A percentile compares a stretch with the other conserved stretches of the same genome.
These are phyloP conservation scores for Lissocephala sabroskyi DNA, from an alignment of 2,888 invertebrate genomes.

Conservation along the genomic window DNA sequence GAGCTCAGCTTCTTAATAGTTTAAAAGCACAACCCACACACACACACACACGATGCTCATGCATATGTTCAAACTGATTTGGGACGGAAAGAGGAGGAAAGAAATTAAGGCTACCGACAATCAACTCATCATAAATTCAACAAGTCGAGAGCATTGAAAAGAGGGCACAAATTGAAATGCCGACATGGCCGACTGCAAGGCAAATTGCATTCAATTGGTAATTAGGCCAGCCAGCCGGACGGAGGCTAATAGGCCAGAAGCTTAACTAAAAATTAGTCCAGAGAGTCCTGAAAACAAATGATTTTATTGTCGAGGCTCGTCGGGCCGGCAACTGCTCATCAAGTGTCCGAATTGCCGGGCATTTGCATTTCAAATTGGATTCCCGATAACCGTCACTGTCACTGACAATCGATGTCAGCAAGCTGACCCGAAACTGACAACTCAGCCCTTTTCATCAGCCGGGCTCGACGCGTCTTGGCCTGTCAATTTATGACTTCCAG, in stretches of 20 bases:
- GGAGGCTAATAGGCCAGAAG: too few relatives aligned
- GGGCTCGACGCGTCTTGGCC: neutral
- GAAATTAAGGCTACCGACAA: slow-evolving; percentile 42
- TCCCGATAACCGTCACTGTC: too few relatives aligned
- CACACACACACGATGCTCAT: slow-evolving; percentile 9
- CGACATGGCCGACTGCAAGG: slow-evolving; percentile 27
- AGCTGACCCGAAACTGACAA: too few relatives aligned
- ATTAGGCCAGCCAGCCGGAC: slow-evolving; percentile 34
- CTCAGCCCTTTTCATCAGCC: too few relatives aligned
- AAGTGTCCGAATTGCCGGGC: too few relatives aligned
- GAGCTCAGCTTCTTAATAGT: slow-evolving; percentile 54
- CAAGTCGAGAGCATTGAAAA: slow-evolving; percentile 9
- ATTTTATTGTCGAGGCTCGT: too few relatives aligned
- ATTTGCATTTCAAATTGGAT: too few relatives aligned
- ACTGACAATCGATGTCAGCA: too few relatives aligned
- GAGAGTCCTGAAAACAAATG: too few relatives aligned
- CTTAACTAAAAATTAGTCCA: too few relatives aligned
- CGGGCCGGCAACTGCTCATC: too few relatives aligned
- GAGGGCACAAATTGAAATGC: slow-evolving; percentile 34
- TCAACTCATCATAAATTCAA: slow-evolving; percentile 33
- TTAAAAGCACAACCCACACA: slow-evolving; percentile 35
- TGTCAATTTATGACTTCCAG: slow-evolving; percentile 55
- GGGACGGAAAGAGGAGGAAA: slow-evolving; percentile 22
- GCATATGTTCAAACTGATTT: neutral
- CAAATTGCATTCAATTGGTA: slow-evolving; percentile 63